Evolutionary conservation across 2,797 vertebrate genomes (phyloP).

Genomic region (Ptychobarbus kaznakovi): DNA sequence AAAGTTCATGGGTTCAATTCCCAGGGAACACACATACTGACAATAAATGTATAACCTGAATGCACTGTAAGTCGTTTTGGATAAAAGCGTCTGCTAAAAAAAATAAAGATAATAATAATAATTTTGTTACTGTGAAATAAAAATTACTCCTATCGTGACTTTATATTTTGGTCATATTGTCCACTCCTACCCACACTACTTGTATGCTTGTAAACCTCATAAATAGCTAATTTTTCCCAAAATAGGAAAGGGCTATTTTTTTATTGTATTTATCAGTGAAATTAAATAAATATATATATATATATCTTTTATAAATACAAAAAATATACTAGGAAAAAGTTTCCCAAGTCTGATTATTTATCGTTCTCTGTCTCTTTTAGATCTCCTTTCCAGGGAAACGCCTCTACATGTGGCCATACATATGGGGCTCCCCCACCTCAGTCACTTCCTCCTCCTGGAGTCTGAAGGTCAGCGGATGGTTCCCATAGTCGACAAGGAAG

Average conservation of each 20-base stretch:
- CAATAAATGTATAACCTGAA: too few relatives aligned
- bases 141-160: too few relatives aligned
- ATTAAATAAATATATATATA: background rate
- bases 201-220: background rate
- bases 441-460: slow-evolving; percentile 79
- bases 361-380: slow-evolving; percentile 55
- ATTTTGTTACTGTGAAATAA: too few relatives aligned
- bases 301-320: background rate
- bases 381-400: slow-evolving; percentile 74
- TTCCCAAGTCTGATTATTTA: background rate
- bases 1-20: too few relatives aligned
- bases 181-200: background rate
- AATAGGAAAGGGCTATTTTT: background rate
- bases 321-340: slow-evolving; percentile 48
- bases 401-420: slow-evolving; percentile 82
- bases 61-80: too few relatives aligned
- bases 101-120: too few relatives aligned
- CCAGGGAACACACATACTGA: too few relatives aligned
- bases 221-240: background rate
- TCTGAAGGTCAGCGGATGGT: slow-evolving; percentile 76
- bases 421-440: slow-evolving; percentile 82
- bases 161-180: too few relatives aligned
- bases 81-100: too few relatives aligned
- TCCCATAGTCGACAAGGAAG: slow-evolving; percentile 77
- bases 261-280: background rate